These are phyloP conservation scores for Apostichopus californicus DNA, from an alignment of 35 echinoderm and acorn worm genomes.

Conservation along the genomic window DNA sequence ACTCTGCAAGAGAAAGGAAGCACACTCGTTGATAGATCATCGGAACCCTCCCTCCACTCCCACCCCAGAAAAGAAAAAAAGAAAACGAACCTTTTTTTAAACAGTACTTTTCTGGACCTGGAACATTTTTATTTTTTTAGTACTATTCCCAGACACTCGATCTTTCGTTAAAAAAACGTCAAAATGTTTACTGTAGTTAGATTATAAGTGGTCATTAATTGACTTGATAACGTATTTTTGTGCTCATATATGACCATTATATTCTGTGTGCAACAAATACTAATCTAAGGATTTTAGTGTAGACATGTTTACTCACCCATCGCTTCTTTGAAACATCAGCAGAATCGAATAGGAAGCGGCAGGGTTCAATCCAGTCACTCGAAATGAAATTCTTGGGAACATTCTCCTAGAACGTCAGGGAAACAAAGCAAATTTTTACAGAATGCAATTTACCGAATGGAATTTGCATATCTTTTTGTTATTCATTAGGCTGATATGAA, in stretches of 20 bases:
- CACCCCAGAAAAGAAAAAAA: no score
- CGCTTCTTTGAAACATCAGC: constrained; percentile 11
- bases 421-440: background rate
- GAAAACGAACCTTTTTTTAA: no score
- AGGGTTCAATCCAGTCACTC: constrained; percentile 66
- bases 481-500: background rate
- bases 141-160: no score
- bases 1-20: no score
- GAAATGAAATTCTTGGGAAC: constrained; percentile 73
- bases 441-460: background rate
- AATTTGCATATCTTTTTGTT: no score
- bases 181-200: background rate
- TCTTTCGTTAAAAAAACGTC: background rate
- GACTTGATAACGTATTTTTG: background rate
- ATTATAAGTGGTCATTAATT: background rate
- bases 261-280: background rate
- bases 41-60: no score
- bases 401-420: constrained; percentile 61
- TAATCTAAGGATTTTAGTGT: no score
- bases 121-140: no score
- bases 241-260: background rate
- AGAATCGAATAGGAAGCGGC: constrained; percentile 57
- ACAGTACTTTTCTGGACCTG: no score
- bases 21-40: no score
- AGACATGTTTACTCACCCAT: background rate